Evolutionary conservation across 2,888 invertebrate genomes (phyloP).

Genomic region (Drosophila mimica): DNA sequence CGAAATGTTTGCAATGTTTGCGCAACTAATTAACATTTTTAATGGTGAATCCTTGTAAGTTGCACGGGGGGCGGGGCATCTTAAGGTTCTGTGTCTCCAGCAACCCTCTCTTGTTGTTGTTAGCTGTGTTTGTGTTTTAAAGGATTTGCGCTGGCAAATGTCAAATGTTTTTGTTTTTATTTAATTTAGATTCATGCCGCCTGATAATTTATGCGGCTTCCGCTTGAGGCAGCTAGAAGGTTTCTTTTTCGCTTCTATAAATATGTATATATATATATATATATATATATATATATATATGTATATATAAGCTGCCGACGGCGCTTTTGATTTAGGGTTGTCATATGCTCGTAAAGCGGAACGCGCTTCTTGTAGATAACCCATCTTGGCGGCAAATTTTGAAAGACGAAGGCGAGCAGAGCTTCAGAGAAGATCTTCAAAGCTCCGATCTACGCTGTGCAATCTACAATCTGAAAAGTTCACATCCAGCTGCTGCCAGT

Average conservation of each 20-base stretch:
- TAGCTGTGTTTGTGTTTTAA: conserved; percentile 60
- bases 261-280: not conserved
- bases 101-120: conserved; percentile 6
- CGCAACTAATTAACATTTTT: conserved; percentile 84
- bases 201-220: conserved; percentile 74
- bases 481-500: conserved; percentile 28
- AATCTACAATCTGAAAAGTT: conserved; percentile 2
- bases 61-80: conserved; percentile 27
- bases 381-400: conserved; percentile 53
- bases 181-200: conserved; percentile 74
- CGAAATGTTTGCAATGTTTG: conserved; percentile 70
- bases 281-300: conserved; percentile 7
- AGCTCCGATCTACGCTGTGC: conserved; percentile 19
- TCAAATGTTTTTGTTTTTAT: conserved; percentile 76
- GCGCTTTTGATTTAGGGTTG: conserved; percentile 71
- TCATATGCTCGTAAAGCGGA: conserved; percentile 67
- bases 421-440: conserved; percentile 18
- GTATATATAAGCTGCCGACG: conserved; percentile 65
- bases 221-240: conserved; percentile 27
- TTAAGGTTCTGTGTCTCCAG: conserved; percentile 11
- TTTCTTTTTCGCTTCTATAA: conserved; percentile 8
- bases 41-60: conserved; percentile 84
- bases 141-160: conserved; percentile 72
- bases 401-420: conserved; percentile 17
- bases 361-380: conserved; percentile 63